Percentiles rank a stretch among this genome's conserved stretches.
Evolutionary conservation across 2,797 vertebrate species (phyloP).

Genomic region (Poecilia picta): DNA sequence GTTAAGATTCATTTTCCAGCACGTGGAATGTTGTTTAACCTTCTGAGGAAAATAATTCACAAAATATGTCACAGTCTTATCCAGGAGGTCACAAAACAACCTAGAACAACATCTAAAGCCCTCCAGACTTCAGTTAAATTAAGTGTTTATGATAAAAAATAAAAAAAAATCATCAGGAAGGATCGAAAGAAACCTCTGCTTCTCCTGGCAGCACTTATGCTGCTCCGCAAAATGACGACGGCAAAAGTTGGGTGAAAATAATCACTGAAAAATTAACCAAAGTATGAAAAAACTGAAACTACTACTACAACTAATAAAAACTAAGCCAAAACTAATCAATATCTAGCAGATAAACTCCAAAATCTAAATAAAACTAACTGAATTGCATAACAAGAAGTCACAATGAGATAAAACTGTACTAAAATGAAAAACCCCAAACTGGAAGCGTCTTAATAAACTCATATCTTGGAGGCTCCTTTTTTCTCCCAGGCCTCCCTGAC

Average conservation of each 20-base stretch:
- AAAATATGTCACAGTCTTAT: not conserved
- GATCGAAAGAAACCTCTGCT: not conserved
- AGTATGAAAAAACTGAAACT: too few relatives aligned
- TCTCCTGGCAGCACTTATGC: not conserved
- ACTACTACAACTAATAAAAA: too few relatives aligned
- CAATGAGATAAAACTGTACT: too few relatives aligned
- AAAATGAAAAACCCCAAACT: too few relatives aligned
- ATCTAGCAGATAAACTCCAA: too few relatives aligned
- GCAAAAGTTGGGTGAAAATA: too few relatives aligned
- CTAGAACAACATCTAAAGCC: not conserved
- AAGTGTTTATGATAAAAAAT: not conserved
- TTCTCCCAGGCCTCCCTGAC: conserved; percentile 51
- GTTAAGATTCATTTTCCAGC: not conserved
- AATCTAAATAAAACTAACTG: too few relatives aligned
- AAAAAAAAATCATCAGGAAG: not conserved
- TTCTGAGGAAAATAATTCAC: not conserved
- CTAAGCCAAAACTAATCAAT: too few relatives aligned
- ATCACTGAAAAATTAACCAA: too few relatives aligned
- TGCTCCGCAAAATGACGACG: too few relatives aligned
- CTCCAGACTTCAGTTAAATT: not conserved
- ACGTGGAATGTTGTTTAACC: not conserved
- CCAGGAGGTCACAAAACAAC: not conserved
- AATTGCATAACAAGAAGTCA: too few relatives aligned
- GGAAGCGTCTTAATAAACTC: not conserved
- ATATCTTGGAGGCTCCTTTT: not conserved